Percentiles rank a stretch among this genome's conserved stretches.
phyloP scores from a whole-genome alignment of 1,140 invertebrate genomes.

The Amyelois transitella region DNA sequence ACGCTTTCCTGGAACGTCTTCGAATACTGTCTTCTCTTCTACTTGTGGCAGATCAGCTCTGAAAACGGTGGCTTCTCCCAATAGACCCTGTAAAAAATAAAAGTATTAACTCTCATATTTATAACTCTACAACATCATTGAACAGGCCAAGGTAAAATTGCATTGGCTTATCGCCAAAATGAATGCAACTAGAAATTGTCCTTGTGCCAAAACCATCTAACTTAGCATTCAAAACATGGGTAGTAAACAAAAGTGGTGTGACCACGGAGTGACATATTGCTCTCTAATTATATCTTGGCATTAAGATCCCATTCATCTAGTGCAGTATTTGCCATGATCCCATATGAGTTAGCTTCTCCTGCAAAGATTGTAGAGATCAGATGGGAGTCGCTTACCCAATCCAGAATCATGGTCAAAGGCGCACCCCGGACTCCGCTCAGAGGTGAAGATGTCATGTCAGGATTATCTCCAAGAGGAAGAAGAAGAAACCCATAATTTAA shows the following conservation, averaged over 20 bases:
- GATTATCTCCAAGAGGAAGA: no score
- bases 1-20: conserved; percentile 67
- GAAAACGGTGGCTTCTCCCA: conserved; percentile 79
- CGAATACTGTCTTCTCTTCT: conserved; percentile 77
- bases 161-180: conserved; percentile 21
- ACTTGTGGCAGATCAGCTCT: conserved; percentile 78
- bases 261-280: neutral
- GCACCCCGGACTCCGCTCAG: no score
- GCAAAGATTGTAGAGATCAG: no score
- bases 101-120: neutral
- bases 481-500: neutral
- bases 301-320: no score
- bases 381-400: no score
- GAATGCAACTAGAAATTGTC: conserved; percentile 31
- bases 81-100: conserved; percentile 59
- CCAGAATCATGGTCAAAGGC: no score
- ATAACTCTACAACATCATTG: neutral
- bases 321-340: no score
- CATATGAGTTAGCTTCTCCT: no score
- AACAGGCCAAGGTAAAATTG: conserved; percentile 20
- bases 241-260: conserved; percentile 1
- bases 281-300: neutral
- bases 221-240: neutral
- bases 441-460: no score
- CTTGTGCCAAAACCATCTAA: conserved; percentile 24